These are phyloP conservation scores for Mnemiopsis leidyi DNA, from an alignment of 37 sponge, comb jelly and placozoan species.

Conservation along the genomic window DNA sequence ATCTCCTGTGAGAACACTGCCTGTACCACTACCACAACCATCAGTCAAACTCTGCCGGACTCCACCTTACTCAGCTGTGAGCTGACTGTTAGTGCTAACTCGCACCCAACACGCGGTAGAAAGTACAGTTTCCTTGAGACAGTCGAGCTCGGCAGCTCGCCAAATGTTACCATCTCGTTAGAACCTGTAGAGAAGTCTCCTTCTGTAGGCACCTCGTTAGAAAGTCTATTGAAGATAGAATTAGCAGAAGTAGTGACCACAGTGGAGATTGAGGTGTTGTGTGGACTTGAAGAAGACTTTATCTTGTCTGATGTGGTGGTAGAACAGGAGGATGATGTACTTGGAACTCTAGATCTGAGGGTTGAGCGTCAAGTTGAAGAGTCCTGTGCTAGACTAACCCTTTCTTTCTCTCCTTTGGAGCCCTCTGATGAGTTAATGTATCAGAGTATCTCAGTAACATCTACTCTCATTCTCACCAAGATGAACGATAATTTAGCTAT, in stretches of 20 bases:
- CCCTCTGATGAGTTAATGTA: neutral
- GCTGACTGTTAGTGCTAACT: neutral
- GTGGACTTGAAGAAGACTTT: neutral
- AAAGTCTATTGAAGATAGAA: neutral
- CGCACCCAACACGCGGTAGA: neutral
- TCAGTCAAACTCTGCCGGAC: neutral
- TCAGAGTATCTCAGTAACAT: neutral
- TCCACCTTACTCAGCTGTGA: neutral
- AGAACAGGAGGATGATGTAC: neutral
- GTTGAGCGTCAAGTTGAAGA: neutral
- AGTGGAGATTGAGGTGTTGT: conserved; percentile 10
- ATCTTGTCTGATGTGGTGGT: neutral
- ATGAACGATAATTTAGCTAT: neutral
- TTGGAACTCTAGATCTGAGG: neutral
- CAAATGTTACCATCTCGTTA: neutral
- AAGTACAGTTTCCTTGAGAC: neutral
- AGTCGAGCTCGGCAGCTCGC: neutral
- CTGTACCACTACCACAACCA: neutral
- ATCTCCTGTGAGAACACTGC: too few relatives aligned
- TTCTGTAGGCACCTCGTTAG: neutral
- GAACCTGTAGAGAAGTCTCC: neutral
- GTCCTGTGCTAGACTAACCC: neutral
- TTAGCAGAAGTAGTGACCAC: neutral
- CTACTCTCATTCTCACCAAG: neutral
- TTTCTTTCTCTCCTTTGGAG: neutral